Evolutionary conservation across 2,888 invertebrate species (phyloP), one percentile per base, ranked within the genome.

Genomic region (Pseudanteris insignis): DNA sequence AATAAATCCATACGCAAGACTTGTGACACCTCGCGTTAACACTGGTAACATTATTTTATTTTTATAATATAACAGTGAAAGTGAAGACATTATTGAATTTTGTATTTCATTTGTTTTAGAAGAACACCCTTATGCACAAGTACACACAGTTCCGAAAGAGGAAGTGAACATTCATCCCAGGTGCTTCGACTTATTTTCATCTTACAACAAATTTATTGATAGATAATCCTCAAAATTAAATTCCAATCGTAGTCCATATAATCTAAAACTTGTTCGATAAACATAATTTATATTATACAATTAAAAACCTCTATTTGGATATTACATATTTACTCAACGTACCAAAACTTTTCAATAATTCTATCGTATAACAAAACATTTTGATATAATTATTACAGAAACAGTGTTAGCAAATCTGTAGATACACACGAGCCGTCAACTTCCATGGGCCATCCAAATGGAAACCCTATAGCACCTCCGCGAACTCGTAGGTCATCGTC

Each of bases 101-200:
- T n/a, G n/a, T n/a, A n/a, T n/a, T n/a, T 54, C 2, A 9, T 15
- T 15, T 18, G 14, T 71, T 70, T 48, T 46, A 79, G 79, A 78
- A 36, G 85, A 90, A 77, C 89, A 90, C 76, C 89, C 89, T 0
- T 90, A 90, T 72, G 89, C 89, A 1, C 88, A 89, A 77, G 83
- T 90, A 30, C 87, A 89, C 78, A 86, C 65, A 63, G 60, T 78
- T 61, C 75, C 72, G 53, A 80, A 76, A 64, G 65, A 67, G 32
- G 78, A 79, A 58, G 58, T 62, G 26, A 73, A 58, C 67, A 73
- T 73, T 61, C 70, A 71, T 40, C 69, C 61, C 47, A 76, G 76
- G 79, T 78, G 65, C 38, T 25, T 38, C 28, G 9, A 5, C 26
- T 11, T 5, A 14, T 40, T 48, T 8, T 29, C 6, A 18, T 18